A percentile compares a stretch with the other conserved stretches of the same genome.
Evolutionary conservation across 2,797 vertebrate genomes (phyloP).

Genomic region (Helicolenus hilgendorfi): DNA sequence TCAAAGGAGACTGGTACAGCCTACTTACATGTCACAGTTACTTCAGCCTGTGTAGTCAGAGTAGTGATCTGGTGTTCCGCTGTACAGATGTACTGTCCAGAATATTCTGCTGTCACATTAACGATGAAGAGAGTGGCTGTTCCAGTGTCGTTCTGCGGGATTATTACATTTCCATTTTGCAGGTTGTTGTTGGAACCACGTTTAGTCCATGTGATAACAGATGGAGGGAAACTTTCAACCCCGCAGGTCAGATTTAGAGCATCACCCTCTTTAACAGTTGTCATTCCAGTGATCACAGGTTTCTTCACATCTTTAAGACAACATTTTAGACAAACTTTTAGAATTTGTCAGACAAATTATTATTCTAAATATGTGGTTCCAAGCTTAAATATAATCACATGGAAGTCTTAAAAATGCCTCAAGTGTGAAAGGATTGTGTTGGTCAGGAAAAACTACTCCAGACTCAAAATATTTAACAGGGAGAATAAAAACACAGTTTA

Average conservation of each 20-base stretch:
- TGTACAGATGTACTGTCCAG: slow-evolving; percentile 51
- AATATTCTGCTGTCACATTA: background rate
- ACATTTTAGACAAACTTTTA: background rate
- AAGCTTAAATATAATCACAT: too few relatives aligned
- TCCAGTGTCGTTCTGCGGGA: background rate
- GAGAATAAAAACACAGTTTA: too few relatives aligned
- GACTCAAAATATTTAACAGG: too few relatives aligned
- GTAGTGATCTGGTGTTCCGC: background rate
- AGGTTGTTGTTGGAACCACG: background rate
- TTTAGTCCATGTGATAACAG: slow-evolving; percentile 34
- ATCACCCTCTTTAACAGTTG: background rate
- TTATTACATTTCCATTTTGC: background rate
- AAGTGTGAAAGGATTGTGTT: too few relatives aligned
- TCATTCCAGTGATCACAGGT: background rate
- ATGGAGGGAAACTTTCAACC: slow-evolving; percentile 25
- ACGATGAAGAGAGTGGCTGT: background rate
- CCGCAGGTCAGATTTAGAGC: slow-evolving; percentile 43
- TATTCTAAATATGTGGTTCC: background rate
- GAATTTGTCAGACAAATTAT: background rate
- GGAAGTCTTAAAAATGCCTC: too few relatives aligned
- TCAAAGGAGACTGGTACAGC: background rate
- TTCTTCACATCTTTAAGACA: slow-evolving; percentile 8
- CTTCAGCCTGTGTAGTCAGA: background rate
- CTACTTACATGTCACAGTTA: slow-evolving; percentile 40
- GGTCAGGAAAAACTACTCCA: too few relatives aligned